These are phyloP conservation scores for Muscicapa adusta DNA, from an alignment of 2,113 vertebrate species.

Conservation along the genomic window DNA sequence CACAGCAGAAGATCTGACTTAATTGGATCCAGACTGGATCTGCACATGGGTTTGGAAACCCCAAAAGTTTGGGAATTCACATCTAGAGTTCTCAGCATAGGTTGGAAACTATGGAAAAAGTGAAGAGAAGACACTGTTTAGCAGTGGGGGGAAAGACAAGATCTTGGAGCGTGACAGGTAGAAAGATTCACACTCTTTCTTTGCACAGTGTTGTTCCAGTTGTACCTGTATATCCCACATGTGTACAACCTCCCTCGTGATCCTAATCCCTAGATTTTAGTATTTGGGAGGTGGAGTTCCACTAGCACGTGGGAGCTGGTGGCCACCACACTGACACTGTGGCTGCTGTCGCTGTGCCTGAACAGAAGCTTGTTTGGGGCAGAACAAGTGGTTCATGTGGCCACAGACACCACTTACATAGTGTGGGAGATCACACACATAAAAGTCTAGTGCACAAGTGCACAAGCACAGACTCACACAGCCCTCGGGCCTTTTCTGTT, in stretches of 20 bases:
- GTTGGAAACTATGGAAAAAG: not conserved
- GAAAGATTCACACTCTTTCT: not conserved
- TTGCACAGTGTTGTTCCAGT: not conserved
- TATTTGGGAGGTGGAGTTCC: not conserved
- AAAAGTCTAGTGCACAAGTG: constrained; percentile 34
- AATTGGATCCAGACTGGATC: not conserved
- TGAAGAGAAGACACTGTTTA: not conserved
- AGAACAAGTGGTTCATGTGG: not conserved
- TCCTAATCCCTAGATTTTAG: not conserved
- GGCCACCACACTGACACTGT: not conserved
- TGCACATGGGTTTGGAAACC: not conserved
- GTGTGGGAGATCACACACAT: constrained; percentile 17
- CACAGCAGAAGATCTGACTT: not conserved
- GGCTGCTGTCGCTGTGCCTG: not conserved
- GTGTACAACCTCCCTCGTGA: fast-evolving
- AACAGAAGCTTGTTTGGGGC: not conserved
- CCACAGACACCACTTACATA: constrained; percentile 2
- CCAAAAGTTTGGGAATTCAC: not conserved
- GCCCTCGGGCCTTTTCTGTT: constrained; percentile 45
- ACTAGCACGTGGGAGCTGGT: fast-evolving
- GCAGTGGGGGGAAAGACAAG: fast-evolving
- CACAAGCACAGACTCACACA: constrained; percentile 17
- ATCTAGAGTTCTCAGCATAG: not conserved
- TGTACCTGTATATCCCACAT: not conserved
- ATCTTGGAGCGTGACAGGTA: not conserved